Evolutionary conservation across 2,113 vertebrate species (phyloP).

Genomic region (Sminthopsis crassicaudata): DNA sequence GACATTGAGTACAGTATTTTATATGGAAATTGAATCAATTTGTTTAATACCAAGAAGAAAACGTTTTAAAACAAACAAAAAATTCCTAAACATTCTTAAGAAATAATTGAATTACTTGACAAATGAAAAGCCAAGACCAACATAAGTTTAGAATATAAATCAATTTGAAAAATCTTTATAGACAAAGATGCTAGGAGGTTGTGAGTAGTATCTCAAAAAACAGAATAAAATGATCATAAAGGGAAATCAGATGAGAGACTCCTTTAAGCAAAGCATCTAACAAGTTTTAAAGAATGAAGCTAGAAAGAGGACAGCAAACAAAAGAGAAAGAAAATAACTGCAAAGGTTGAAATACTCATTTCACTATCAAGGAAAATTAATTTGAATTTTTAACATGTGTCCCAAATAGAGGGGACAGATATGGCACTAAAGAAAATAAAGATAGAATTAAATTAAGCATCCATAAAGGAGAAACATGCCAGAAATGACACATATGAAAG

Average conservation of each 20-base stretch:
- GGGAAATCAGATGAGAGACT: not conserved
- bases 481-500: not conserved
- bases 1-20: no score
- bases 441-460: not conserved
- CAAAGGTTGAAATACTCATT: not conserved
- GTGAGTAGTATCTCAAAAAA: not conserved
- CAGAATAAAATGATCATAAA: not conserved
- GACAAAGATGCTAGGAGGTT: not conserved
- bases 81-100: not conserved
- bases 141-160: not conserved
- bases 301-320: not conserved
- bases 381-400: not conserved
- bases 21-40: no score
- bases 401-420: not conserved
- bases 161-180: not conserved
- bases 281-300: not conserved
- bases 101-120: not conserved
- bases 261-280: not conserved
- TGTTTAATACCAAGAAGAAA: no score
- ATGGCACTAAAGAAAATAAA: not conserved
- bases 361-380: not conserved
- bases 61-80: not conserved
- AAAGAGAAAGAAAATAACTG: not conserved
- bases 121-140: not conserved
- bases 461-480: not conserved